Evolutionary conservation across 2,888 invertebrate genomes (phyloP).

Genomic region (Lordiphosa andalusiaca): DNA sequence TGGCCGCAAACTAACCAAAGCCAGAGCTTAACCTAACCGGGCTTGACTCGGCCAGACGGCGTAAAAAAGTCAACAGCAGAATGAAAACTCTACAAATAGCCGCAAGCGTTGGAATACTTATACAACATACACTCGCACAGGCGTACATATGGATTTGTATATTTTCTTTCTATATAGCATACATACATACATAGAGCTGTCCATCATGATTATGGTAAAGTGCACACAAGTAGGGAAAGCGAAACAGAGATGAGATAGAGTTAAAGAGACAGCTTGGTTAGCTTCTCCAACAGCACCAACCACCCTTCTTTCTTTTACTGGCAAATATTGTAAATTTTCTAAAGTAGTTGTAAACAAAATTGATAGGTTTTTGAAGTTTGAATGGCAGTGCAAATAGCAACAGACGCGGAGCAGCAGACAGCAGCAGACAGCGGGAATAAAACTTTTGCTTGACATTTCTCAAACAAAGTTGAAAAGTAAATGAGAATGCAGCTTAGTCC

Average conservation of each 20-base stretch:
- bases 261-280: conserved; percentile 8
- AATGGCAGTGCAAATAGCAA: conserved; percentile 14
- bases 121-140: conserved; percentile 2
- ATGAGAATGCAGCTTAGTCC: too few species aligned
- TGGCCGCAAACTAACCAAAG: conserved; percentile 51
- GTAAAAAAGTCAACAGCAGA: conserved; percentile 35
- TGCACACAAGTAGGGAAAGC: conserved; percentile 1
- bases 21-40: conserved; percentile 26
- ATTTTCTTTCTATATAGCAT: not conserved
- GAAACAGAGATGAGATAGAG: conserved; percentile 2
- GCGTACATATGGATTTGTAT: conserved; percentile 6
- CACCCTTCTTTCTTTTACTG: not conserved
- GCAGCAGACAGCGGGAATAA: not conserved
- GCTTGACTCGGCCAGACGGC: conserved; percentile 15
- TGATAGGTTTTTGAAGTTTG: conserved; percentile 25
- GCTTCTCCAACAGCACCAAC: not conserved
- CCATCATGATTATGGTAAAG: conserved; percentile 31
- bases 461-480: conserved; percentile 3
- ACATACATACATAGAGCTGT: conserved; percentile 11
- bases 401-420: not conserved
- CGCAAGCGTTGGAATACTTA: conserved; percentile 9
- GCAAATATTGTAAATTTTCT: conserved; percentile 23
- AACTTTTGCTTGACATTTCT: not conserved
- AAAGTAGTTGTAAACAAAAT: conserved; percentile 26
- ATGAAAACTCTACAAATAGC: conserved; percentile 34